phyloP scores from a whole-genome alignment of 2,888 invertebrate species.

The Cecidostiba fungosa region DNA sequence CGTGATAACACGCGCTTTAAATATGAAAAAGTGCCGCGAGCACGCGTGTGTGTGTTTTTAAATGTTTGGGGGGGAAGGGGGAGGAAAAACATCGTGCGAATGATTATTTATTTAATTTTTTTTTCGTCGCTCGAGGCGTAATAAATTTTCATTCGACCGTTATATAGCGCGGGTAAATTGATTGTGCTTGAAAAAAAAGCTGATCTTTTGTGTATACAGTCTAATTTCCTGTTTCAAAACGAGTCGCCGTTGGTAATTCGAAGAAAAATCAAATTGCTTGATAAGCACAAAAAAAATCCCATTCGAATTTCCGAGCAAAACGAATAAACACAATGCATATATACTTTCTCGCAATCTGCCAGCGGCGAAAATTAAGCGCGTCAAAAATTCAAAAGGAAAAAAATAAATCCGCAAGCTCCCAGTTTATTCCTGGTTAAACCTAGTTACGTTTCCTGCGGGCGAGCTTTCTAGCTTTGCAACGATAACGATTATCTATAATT shows the following conservation, averaged over 20 bases:
- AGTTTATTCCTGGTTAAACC: background rate
- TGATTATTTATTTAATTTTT: slow-evolving; percentile 44
- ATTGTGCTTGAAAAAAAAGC: background rate
- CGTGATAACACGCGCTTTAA: slow-evolving; percentile 54
- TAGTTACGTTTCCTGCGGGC: background rate
- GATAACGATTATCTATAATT: slow-evolving; percentile 17
- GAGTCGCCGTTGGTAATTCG: background rate
- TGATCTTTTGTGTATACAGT: background rate
- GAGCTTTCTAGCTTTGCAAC: background rate
- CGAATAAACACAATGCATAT: background rate
- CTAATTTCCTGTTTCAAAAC: background rate
- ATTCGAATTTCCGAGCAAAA: background rate
- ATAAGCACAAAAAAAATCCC: background rate
- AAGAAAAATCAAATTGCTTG: background rate
- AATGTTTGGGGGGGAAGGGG: background rate
- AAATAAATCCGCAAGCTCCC: slow-evolving; percentile 6
- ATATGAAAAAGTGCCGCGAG: slow-evolving; percentile 40
- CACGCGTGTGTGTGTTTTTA: slow-evolving; percentile 23
- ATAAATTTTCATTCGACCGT: background rate
- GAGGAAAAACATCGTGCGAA: background rate
- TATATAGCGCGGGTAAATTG: background rate
- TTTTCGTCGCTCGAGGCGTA: background rate
- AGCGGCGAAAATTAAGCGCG: background rate
- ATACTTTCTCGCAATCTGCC: background rate
- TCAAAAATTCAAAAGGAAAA: background rate